Evolutionary conservation across 2,113 vertebrate species (phyloP).

Genomic region (Rattus rattus): DNA sequence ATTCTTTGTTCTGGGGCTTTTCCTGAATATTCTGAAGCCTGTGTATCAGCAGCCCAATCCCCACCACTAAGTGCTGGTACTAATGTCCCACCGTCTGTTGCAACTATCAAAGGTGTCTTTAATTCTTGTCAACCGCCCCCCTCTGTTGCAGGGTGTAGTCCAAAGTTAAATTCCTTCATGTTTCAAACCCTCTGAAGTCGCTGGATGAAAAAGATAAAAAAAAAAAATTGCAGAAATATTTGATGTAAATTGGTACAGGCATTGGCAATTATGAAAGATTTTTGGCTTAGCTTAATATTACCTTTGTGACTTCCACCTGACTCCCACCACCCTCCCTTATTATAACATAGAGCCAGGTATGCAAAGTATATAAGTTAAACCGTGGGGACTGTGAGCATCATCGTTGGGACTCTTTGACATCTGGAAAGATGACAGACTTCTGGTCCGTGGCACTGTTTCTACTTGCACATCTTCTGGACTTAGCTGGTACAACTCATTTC

Average conservation of each 20-base stretch:
- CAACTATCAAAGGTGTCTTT: not conserved
- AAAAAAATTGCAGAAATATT: not conserved
- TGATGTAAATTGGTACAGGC: not conserved
- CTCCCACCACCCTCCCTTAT: not conserved
- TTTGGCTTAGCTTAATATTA: not conserved
- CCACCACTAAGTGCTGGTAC: not conserved
- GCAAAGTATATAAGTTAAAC: fast-evolving
- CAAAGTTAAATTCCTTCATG: not conserved
- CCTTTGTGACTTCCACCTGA: not conserved
- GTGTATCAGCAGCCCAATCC: not conserved
- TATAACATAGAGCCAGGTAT: not conserved
- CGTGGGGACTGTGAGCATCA: fast-evolving
- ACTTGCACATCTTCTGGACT: not conserved
- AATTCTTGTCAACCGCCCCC: not conserved
- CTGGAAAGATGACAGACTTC: not conserved
- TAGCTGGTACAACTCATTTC: not conserved
- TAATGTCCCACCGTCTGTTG: fast-evolving
- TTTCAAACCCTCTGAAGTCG: not conserved
- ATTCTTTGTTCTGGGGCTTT: not conserved
- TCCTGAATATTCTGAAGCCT: no score
- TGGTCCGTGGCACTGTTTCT: not conserved
- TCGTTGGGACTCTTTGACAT: not conserved
- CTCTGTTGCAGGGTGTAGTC: no score
- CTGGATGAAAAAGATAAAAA: not conserved
- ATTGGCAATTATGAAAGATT: not conserved